Evolutionary conservation across 2,797 vertebrate species (phyloP), one percentile per base, ranked within the genome.

Genomic region (Falco naumanni): DNA sequence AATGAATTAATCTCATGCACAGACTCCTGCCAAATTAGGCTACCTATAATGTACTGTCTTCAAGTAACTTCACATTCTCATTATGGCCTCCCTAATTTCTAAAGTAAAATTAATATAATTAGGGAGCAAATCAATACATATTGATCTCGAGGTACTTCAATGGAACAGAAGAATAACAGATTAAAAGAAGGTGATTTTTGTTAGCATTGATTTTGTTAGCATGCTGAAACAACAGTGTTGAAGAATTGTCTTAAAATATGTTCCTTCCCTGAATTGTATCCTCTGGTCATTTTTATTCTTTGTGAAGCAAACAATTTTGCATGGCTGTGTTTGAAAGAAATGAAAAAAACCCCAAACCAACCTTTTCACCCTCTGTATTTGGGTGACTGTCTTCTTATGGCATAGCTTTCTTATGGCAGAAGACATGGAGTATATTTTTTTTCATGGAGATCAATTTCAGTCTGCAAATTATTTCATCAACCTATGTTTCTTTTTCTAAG

Each of bases 1-100:
- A 98, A 98, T 98, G 97, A 98, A 98, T 98, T 98, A 98, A 98
- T 98, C 93, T 97, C 92, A 98, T 98, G 97, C 97, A 96, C 96
- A 97, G 95, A 95, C 95, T 95, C 81, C 82, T 93, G 81, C 92
- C 96, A 97, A 97, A 98, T 98, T 98, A 98, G 97, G 93, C 96
- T 96, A 92, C 90, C 92, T 81, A 70, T 98, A 98, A 98, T 98
- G 97, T 97, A 97, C 97, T 98, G 97, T 97, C 96, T 98, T 98
- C 97, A 97, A 97, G 97, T 97, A 98, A 98, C 97, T 97, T 97
- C 97, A 98, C 97, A 98, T 97, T 98, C 96, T 98, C 97, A 98
- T 98, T 98, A 98, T 93, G 95, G 92, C 95, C 79, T 97, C 95
- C 97, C 96, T 98, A 98, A 98, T 98, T 98, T 98, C 97, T 95